These are phyloP conservation scores for Crotalus horridus DNA, from an alignment of 2,113 vertebrate species.

Conservation along the genomic window DNA sequence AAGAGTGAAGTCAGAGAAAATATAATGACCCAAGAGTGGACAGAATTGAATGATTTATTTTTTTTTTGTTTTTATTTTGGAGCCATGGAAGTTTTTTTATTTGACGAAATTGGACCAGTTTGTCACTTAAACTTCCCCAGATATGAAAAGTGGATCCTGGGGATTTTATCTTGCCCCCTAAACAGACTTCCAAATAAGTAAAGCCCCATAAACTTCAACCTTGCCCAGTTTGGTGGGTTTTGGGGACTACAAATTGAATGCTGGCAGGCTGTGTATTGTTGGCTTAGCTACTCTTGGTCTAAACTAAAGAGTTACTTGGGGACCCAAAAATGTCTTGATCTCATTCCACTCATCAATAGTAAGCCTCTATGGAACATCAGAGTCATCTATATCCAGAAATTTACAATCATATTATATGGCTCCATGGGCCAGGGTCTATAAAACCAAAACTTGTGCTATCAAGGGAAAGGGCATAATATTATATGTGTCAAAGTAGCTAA, in stretches of 20 bases:
- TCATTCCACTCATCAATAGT: not conserved
- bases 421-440: not conserved
- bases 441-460: not conserved
- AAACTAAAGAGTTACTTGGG: not conserved
- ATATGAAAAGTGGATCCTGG: not conserved
- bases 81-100: not conserved
- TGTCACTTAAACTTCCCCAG: not conserved
- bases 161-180: not conserved
- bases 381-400: not conserved
- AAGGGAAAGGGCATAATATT: not conserved
- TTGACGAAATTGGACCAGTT: not conserved
- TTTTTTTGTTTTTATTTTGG: not conserved
- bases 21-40: not conserved
- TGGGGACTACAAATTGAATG: not conserved
- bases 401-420: not conserved
- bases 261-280: not conserved
- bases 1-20: not conserved
- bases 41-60: not conserved
- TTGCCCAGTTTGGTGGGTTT: not conserved
- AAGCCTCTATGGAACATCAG: not conserved
- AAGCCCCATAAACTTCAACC: not conserved
- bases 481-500: not conserved
- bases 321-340: not conserved
- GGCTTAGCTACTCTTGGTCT: not conserved
- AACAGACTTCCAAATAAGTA: not conserved